These are phyloP conservation scores for Megalopta genalis DNA, from an alignment of 1,140 invertebrate genomes.

Conservation along the genomic window DNA sequence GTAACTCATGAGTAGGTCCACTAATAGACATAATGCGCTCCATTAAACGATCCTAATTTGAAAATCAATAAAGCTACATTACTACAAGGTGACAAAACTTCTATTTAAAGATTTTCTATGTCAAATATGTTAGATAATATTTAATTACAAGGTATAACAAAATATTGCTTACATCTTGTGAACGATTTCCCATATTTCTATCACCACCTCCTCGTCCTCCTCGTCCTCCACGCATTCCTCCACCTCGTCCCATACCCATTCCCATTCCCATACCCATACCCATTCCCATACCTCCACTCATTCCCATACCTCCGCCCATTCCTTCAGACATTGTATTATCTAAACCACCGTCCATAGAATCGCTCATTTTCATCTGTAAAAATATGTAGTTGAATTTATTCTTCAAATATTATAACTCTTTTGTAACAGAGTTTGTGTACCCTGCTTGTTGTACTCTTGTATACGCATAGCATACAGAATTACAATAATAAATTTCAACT, in stretches of 20 bases:
- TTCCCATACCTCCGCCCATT: no score
- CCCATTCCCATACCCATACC: no score
- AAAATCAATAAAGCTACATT: constrained; percentile 50
- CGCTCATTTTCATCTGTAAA: constrained; percentile 76
- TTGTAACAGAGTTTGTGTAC: no score
- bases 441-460: no score
- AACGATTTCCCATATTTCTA: constrained; percentile 70
- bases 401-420: no score
- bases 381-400: not conserved
- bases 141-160: not conserved
- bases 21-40: constrained; percentile 85
- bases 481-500: not conserved
- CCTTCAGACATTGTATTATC: constrained; percentile 57
- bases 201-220: constrained; percentile 71
- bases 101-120: not conserved
- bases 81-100: not conserved
- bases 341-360: constrained; percentile 74
- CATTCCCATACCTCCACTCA: no score
- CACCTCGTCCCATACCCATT: constrained; percentile 69
- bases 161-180: constrained; percentile 74
- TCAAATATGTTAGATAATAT: not conserved
- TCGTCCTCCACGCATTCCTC: constrained; percentile 66
- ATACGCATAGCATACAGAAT: no score
- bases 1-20: constrained; percentile 87
- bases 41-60: constrained; percentile 85